phyloP scores from a whole-genome alignment of 2,113 vertebrate species.

The Vulpes vulpes region DNA sequence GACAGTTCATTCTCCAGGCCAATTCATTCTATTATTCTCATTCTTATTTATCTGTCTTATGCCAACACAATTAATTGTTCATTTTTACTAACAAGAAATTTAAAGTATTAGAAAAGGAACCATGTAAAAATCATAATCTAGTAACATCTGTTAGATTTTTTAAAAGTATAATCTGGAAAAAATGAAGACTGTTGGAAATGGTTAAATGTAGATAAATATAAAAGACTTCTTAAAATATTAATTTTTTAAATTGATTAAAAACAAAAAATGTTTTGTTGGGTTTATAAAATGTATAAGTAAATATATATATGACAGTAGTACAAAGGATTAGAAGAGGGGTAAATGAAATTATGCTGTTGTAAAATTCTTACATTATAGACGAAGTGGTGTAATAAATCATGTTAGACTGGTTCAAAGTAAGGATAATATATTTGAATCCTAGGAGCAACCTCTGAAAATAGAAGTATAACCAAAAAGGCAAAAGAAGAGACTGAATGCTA shows the following conservation, averaged over 20 bases:
- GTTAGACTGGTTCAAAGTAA: neutral
- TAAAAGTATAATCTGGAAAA: neutral
- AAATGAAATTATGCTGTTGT: neutral
- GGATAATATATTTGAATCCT: neutral
- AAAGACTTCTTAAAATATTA: neutral
- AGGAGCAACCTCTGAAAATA: neutral
- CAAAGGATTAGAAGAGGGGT: neutral
- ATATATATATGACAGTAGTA: neutral
- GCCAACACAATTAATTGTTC: neutral
- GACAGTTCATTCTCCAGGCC: neutral
- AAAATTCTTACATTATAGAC: neutral
- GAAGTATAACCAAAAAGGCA: neutral
- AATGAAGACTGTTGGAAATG: neutral
- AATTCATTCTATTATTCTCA: neutral
- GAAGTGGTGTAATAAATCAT: neutral
- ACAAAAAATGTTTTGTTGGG: neutral
- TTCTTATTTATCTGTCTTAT: neutral
- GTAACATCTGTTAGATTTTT: neutral
- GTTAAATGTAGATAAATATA: neutral
- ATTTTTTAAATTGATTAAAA: slow-evolving; percentile 4
- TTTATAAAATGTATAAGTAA: neutral
- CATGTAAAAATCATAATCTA: neutral
- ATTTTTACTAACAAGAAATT: neutral
- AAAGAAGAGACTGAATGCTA: neutral
- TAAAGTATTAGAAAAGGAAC: neutral